Conservation (phyloP, 1,140 invertebrate genomes). For the Anthonomus grandis region DNA sequence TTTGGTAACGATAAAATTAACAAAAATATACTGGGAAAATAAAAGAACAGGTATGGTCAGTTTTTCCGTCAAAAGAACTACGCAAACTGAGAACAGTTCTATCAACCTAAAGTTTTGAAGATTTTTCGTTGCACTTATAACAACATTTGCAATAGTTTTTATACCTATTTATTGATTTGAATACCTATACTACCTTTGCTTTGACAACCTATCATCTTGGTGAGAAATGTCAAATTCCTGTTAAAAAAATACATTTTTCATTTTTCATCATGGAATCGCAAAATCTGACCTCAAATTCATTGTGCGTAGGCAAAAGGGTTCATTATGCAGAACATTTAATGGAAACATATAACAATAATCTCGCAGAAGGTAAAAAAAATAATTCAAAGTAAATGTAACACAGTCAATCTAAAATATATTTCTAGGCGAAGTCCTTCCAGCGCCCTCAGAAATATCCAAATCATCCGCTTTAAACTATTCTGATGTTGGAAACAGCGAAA, state of each 20-base stretch:
- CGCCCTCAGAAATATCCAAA: slow-evolving; percentile 12
- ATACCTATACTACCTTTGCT: no score
- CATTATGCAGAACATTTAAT: slow-evolving; percentile 5
- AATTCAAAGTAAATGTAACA: not conserved
- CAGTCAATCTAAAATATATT: not conserved
- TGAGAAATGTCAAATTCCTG: slow-evolving; percentile 2
- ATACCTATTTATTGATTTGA: no score
- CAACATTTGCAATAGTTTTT: no score
- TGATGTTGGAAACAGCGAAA: slow-evolving; percentile 21
- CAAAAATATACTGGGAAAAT: no score
- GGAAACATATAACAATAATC: no score
- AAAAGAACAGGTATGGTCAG: no score
- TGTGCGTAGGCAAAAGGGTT: not conserved
- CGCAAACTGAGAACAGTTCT: no score
- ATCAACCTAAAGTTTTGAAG: no score
- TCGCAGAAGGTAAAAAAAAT: not conserved
- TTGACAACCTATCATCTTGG: slow-evolving; percentile 2
- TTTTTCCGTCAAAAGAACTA: no score
- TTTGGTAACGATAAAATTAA: no score
- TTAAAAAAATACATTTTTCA: slow-evolving; percentile 1
- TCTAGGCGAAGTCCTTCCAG: slow-evolving; percentile 3
- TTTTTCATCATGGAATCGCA: slow-evolving; percentile 12
- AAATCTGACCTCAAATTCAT: slow-evolving; percentile 4
- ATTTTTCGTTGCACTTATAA: no score
- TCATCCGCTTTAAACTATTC: slow-evolving; percentile 9